Evolutionary conservation across 2,888 invertebrate genomes (phyloP), one percentile per base, ranked within the genome.

Genomic region (Morpho deidamia): DNA sequence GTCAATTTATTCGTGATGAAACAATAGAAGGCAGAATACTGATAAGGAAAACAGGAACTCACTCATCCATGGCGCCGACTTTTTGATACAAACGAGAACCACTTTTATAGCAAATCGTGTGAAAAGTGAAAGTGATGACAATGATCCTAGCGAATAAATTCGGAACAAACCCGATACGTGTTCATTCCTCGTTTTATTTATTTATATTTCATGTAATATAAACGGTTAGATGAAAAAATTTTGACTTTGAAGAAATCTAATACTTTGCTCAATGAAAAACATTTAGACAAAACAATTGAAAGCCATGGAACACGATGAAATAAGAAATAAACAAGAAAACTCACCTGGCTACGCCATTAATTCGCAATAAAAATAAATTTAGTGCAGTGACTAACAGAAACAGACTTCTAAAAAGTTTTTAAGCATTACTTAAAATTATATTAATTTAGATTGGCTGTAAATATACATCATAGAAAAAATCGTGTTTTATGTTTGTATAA

Each of bases 321-420:
- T 79, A 81, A 75, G 85, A 87, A 85, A 89, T 83, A 87, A 87
- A 88, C 86, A 88, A 87, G 83, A 80, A 86, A 84, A 83, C 89
- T 88, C 82, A 89, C 89, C 88, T 87, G 86, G 87, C 89, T 89
- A 89, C 88, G 89, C 89, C 89, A 89, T 89, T 89, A 86, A 86
- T 89, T 87, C 88, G 87, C 83, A 89, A 82, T 87, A 89, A 87
- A 87, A 87, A 88, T 86, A 86, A 86, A 86, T 76, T 76, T 68
- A 61, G 53, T 56, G 51, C 68, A 67, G 76, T 69, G 73, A 56
- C 58, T 52, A 48, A 45, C 53, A 43, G 11, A 34, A 48, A 45
- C 53, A 43, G 11, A 34, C 8, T 11, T 47, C 51, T 48, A 46
- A 55, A 51, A 38, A 58, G 51, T 50, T 51, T 58, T 51, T 39